Evolutionary conservation across 2,797 vertebrate species (phyloP).

Genomic region (Sebastes reedi): DNA sequence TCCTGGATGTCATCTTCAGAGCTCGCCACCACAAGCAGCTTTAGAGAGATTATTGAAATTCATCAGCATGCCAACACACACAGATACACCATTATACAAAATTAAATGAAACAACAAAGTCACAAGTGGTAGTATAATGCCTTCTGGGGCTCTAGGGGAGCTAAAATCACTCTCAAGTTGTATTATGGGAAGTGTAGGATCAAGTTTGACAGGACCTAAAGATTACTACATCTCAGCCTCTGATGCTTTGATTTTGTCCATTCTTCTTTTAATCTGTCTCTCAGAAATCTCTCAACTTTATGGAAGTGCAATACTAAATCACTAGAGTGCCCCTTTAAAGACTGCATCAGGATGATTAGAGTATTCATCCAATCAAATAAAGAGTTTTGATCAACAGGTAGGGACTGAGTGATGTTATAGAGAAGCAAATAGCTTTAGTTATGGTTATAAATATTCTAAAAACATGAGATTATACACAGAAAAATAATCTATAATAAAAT

Average conservation of each 20-base stretch:
- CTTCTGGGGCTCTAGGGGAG: not conserved
- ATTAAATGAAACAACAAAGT: not conserved
- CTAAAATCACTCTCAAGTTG: not conserved
- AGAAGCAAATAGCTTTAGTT: not conserved
- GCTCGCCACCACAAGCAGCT: conserved; percentile 76
- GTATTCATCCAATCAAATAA: too few relatives aligned
- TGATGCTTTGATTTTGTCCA: not conserved
- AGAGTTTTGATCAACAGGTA: not conserved
- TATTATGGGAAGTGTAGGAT: too few relatives aligned
- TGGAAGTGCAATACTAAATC: not conserved
- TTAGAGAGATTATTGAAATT: not conserved
- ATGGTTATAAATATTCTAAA: not conserved
- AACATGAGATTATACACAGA: not conserved
- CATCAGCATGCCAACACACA: not conserved
- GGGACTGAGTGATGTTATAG: not conserved
- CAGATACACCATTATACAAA: not conserved
- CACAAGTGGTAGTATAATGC: not conserved
- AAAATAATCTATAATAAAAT: not conserved
- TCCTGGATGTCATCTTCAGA: conserved; percentile 35
- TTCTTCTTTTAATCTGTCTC: not conserved
- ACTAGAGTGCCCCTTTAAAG: not conserved
- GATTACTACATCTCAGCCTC: not conserved
- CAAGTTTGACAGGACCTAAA: too few relatives aligned
- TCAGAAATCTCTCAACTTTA: not conserved
- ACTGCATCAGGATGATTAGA: not conserved